A percentile compares a stretch with the other conserved stretches of the same genome.
Conservation (phyloP, 2,113 vertebrate genomes). For the Glareola pratincola region DNA sequence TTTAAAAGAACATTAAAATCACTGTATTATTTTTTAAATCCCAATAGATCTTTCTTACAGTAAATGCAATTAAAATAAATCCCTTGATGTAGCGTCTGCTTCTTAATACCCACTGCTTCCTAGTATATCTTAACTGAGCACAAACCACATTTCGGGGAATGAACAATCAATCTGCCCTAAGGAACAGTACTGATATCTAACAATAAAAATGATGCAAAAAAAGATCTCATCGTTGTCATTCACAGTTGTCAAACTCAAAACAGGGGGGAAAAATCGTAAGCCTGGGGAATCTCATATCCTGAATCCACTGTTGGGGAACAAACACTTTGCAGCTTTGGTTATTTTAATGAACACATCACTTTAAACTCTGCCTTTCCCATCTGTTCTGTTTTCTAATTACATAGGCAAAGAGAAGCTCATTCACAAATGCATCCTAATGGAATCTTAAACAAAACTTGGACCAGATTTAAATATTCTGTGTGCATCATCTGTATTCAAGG, state of each 20-base stretch:
- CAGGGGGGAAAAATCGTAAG: neutral
- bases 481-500: neutral
- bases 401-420: slow-evolving; percentile 25
- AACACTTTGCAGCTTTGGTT: slow-evolving; percentile 48
- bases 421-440: slow-evolving; percentile 39
- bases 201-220: slow-evolving; percentile 2
- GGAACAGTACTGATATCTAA: neutral
- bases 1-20: neutral
- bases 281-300: neutral
- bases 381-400: slow-evolving; percentile 62
- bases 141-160: neutral
- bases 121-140: slow-evolving; percentile 6
- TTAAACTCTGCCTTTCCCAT: slow-evolving; percentile 60
- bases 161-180: neutral
- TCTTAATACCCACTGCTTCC: slow-evolving; percentile 14
- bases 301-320: slow-evolving; percentile 27
- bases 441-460: slow-evolving; percentile 23
- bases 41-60: slow-evolving; percentile 4
- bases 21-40: slow-evolving; percentile 20
- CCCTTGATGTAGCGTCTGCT: slow-evolving; percentile 15
- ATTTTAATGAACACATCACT: slow-evolving; percentile 66
- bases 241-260: slow-evolving; percentile 1
- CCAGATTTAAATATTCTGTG: neutral
- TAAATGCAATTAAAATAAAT: slow-evolving; percentile 59
- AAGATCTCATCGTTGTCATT: neutral